A percentile compares a stretch with the other conserved stretches of the same genome.
Evolutionary conservation across 2,797 vertebrate species (phyloP).

Genomic region (Danio jaintianensis): DNA sequence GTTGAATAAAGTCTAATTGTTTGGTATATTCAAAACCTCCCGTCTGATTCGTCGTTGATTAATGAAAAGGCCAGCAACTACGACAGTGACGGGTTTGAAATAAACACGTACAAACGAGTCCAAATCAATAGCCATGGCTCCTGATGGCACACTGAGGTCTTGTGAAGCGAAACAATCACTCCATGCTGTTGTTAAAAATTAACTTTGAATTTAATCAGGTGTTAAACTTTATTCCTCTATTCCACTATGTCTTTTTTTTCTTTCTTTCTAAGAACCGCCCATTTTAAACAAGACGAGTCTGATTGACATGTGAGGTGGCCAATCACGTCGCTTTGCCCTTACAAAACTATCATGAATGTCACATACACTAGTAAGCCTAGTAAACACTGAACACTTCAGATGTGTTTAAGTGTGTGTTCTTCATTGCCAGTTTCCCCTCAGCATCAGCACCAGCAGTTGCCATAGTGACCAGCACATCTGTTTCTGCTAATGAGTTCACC

Average conservation of each 20-base stretch:
- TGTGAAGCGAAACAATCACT: too few relatives aligned
- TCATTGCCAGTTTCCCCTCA: not conserved
- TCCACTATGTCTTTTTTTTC: not conserved
- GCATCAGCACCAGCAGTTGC: conserved; percentile 20
- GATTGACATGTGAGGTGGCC: not conserved
- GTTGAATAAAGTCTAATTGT: too few relatives aligned
- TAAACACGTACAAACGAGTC: too few relatives aligned
- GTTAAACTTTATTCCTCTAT: too few relatives aligned
- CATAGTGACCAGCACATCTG: conserved; percentile 40
- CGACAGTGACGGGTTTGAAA: too few relatives aligned
- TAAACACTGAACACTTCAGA: not conserved
- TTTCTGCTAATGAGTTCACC: conserved; percentile 34
- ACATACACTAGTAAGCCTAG: not conserved
- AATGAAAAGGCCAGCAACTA: too few relatives aligned
- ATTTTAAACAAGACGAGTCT: not conserved
- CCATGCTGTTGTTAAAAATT: too few relatives aligned
- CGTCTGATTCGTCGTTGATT: too few relatives aligned
- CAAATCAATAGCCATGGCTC: too few relatives aligned
- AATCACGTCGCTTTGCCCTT: not conserved
- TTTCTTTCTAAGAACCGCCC: not conserved
- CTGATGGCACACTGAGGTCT: too few relatives aligned
- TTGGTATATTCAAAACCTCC: too few relatives aligned
- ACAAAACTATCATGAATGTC: not conserved
- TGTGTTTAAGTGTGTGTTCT: not conserved
- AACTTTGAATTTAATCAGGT: too few relatives aligned